A percentile compares a stretch with the other conserved stretches of the same genome.
Conservation (phyloP, 2,888 invertebrate genomes). For the Drosophila picticornis region DNA sequence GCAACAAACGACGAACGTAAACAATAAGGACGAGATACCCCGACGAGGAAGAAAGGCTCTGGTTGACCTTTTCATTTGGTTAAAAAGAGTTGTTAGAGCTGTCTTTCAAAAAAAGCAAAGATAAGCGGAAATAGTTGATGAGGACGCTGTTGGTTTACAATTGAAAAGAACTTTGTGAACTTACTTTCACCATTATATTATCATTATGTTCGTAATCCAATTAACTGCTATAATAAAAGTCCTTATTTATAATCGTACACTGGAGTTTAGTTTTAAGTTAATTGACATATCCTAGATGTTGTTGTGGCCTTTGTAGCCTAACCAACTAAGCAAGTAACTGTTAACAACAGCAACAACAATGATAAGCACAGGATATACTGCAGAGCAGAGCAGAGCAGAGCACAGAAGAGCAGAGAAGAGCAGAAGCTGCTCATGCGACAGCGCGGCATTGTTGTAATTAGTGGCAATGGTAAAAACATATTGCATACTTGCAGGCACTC, state of each 20-base stretch:
- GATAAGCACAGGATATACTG: slow-evolving; percentile 23
- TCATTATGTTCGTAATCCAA: background rate
- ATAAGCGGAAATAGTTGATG: background rate
- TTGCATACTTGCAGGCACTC: slow-evolving; percentile 79
- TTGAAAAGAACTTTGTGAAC: background rate
- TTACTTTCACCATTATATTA: background rate
- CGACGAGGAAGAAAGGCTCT: background rate
- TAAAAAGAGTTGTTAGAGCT: background rate
- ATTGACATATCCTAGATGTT: slow-evolving; percentile 23
- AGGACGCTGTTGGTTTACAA: background rate
- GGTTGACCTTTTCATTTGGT: background rate
- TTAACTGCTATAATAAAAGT: background rate
- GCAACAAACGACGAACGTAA: background rate
- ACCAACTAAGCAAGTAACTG: slow-evolving; percentile 9
- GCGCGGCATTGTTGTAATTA: slow-evolving; percentile 67
- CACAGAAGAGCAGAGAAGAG: slow-evolving; percentile 24
- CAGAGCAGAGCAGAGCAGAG: slow-evolving; percentile 8
- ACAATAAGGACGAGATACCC: background rate
- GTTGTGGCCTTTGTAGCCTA: background rate
- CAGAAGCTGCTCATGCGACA: slow-evolving; percentile 42
- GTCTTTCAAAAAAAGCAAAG: background rate
- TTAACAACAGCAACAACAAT: slow-evolving; percentile 12
- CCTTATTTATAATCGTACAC: background rate
- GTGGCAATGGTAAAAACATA: slow-evolving; percentile 76
- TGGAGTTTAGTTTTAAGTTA: slow-evolving; percentile 2